phyloP scores from a whole-genome alignment of 2,888 invertebrate species.

The Drepanosiphum platanoidis region DNA sequence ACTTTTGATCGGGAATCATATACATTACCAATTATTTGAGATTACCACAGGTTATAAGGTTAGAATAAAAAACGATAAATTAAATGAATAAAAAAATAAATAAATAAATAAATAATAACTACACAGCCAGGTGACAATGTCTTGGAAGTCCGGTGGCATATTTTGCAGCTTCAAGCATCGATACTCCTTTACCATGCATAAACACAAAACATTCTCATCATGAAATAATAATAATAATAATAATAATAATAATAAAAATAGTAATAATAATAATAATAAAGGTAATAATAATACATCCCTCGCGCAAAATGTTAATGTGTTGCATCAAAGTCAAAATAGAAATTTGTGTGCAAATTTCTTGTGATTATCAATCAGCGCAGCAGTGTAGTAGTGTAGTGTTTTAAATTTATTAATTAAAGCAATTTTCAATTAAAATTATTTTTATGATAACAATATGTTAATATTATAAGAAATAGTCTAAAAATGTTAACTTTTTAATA shows the following conservation, averaged over 20 bases:
- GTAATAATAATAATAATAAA: constrained; percentile 30
- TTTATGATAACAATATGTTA: neutral
- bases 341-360: constrained; percentile 44
- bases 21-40: constrained; percentile 4
- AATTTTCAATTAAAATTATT: constrained; percentile 11
- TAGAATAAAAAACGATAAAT: constrained; percentile 34
- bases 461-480: neutral
- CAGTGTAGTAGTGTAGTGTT: constrained; percentile 32
- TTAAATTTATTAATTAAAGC: constrained; percentile 42
- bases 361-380: constrained; percentile 40
- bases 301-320: constrained; percentile 34
- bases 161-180: constrained; percentile 62
- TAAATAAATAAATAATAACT: constrained; percentile 53
- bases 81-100: constrained; percentile 21
- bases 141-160: constrained; percentile 60
- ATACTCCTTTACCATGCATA: constrained; percentile 60
- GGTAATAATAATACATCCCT: constrained; percentile 31
- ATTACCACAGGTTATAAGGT: constrained; percentile 32
- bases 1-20: constrained; percentile 44
- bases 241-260: constrained; percentile 11
- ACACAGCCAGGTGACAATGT: constrained; percentile 62
- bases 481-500: constrained; percentile 4
- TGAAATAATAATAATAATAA: constrained; percentile 36
- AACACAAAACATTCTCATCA: constrained; percentile 60
- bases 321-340: constrained; percentile 42